Percentiles rank a stretch among this genome's conserved stretches.
Conservation (phyloP, 2,797 vertebrate species). For the Sternarchorhynchus goeldii region DNA sequence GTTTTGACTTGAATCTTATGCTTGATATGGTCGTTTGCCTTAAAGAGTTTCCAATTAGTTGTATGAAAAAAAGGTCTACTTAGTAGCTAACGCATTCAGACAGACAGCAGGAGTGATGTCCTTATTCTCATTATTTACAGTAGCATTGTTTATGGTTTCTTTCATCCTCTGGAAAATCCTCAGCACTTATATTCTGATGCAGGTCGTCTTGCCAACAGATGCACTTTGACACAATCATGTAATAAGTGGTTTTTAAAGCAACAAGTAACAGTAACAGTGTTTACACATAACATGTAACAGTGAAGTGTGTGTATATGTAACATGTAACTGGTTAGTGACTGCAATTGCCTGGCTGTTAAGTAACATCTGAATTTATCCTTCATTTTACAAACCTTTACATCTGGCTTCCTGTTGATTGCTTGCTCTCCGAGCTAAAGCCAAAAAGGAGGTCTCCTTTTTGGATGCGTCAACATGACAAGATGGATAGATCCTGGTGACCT, state of each 20-base stretch:
- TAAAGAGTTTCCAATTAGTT: neutral
- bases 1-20: neutral
- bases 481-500: constrained; percentile 65
- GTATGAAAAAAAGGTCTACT: neutral
- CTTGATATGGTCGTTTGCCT: neutral
- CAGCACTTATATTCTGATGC: neutral
- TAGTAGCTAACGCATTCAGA: neutral
- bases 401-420: neutral
- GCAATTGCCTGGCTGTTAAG: too few relatives aligned
- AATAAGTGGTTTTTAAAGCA: too few relatives aligned
- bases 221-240: too few relatives aligned
- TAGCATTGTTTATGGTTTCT: neutral
- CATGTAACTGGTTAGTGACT: too few relatives aligned
- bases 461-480: constrained; percentile 67
- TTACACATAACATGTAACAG: too few relatives aligned
- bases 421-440: neutral
- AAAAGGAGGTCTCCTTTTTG: constrained; percentile 55
- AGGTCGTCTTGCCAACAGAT: too few relatives aligned
- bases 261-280: too few relatives aligned
- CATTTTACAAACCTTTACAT: neutral
- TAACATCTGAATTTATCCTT: neutral
- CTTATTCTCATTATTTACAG: neutral
- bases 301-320: too few relatives aligned
- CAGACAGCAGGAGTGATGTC: too few relatives aligned
- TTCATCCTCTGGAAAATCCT: neutral